A percentile compares a stretch with the other conserved stretches of the same genome.
These are phyloP conservation scores for Aleiodes leptofemur DNA, from an alignment of 2,888 invertebrate species.

Conservation along the genomic window DNA sequence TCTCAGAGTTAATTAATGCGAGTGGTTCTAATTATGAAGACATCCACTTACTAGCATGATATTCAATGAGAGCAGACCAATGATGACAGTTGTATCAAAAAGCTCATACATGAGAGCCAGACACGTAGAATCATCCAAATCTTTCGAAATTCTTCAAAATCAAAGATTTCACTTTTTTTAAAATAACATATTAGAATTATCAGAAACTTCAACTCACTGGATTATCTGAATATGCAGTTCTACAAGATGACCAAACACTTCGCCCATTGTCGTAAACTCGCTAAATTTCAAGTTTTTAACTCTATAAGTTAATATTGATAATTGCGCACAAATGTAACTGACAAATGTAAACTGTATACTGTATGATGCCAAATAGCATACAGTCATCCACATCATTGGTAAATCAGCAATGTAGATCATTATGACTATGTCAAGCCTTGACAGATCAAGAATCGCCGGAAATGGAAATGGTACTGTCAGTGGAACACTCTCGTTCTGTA, in stretches of 20 bases:
- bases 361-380: neutral
- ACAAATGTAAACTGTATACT: slow-evolving; percentile 36
- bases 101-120: slow-evolving; percentile 23
- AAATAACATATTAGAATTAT: neutral
- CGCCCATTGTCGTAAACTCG: neutral
- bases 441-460: slow-evolving; percentile 13
- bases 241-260: slow-evolving; percentile 1
- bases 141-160: slow-evolving; percentile 6
- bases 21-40: neutral
- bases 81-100: neutral
- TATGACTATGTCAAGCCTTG: slow-evolving; percentile 1
- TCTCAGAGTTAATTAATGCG: neutral
- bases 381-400: neutral
- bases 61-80: slow-evolving; percentile 3
- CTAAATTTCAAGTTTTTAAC: slow-evolving; percentile 40
- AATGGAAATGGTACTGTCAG: slow-evolving; percentile 8
- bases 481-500: slow-evolving; percentile 2
- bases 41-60: neutral
- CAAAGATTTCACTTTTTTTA: neutral
- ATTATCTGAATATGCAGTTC: slow-evolving; percentile 18
- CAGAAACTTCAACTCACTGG: neutral
- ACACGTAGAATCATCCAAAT: slow-evolving; percentile 5
- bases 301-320: slow-evolving; percentile 47
- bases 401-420: slow-evolving; percentile 22
- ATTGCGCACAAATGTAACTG: slow-evolving; percentile 48